Conservation (phyloP, 2,797 vertebrate species). For the Chrysocyon brachyurus region DNA sequence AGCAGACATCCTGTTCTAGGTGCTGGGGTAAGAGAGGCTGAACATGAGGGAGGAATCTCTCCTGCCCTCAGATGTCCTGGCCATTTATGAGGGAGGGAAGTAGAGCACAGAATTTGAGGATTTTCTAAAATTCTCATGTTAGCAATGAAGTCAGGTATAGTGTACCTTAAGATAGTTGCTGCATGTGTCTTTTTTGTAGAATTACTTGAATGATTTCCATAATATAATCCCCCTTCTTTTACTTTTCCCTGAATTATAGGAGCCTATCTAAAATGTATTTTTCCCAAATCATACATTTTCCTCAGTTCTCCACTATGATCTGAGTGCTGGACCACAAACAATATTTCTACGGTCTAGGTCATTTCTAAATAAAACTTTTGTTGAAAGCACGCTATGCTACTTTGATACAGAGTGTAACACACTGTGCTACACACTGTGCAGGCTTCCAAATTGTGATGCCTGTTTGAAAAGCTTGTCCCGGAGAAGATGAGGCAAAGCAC, state of each 20-base stretch:
- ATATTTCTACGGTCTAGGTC: not conserved
- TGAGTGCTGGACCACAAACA: not conserved
- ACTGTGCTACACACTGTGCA: rapidly evolving
- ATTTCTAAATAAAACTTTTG: not conserved
- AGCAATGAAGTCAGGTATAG: not conserved
- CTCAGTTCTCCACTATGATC: not conserved
- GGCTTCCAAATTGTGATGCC: too few relatives aligned
- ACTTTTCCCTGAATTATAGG: not conserved
- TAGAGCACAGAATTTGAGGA: not conserved
- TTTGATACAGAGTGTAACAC: not conserved
- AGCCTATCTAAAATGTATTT: not conserved
- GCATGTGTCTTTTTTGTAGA: not conserved
- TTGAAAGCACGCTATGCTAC: not conserved
- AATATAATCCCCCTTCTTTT: not conserved
- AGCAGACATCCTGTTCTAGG: too few relatives aligned
- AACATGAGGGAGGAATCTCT: not conserved
- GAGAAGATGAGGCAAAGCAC: not conserved
- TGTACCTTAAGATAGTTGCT: not conserved
- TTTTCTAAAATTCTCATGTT: not conserved
- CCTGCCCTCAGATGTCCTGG: not conserved
- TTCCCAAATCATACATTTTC: not conserved
- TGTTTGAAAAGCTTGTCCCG: not conserved
- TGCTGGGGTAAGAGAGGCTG: not conserved
- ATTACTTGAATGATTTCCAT: not conserved
- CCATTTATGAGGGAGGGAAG: not conserved